A percentile compares a stretch with the other conserved stretches of the same genome.
These are phyloP conservation scores for Drosophila falleni DNA, from an alignment of 2,888 invertebrate species.

Conservation along the genomic window DNA sequence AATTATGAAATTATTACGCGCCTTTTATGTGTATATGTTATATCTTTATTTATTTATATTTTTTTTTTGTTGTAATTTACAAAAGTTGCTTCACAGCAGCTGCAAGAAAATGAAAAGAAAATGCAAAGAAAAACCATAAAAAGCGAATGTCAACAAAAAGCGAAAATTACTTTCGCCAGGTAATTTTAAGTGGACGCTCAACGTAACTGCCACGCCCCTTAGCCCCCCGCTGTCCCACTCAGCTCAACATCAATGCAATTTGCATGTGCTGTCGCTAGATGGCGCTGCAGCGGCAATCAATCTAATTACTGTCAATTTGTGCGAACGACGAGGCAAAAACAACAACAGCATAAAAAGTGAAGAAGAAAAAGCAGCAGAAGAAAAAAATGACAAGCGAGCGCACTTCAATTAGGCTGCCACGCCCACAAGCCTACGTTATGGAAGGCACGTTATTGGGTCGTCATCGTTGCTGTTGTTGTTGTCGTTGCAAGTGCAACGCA, in stretches of 20 bases:
- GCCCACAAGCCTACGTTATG: constrained; percentile 12
- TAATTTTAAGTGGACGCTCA: constrained; percentile 52
- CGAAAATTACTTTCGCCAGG: constrained; percentile 75
- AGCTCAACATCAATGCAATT: constrained; percentile 39
- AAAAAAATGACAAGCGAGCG: constrained; percentile 21
- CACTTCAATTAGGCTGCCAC: constrained; percentile 62
- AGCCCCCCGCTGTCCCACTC: background rate
- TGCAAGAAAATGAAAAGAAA: constrained; percentile 17
- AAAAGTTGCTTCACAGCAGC: constrained; percentile 6
- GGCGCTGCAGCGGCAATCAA: constrained; percentile 63
- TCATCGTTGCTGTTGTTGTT: constrained; percentile 16
- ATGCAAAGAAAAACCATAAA: constrained; percentile 17
- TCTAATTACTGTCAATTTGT: constrained; percentile 79
- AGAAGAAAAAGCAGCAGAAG: background rate
- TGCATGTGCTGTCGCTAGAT: constrained; percentile 57
- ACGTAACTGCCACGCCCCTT: constrained; percentile 41
- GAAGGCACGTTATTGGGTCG: constrained; percentile 55
- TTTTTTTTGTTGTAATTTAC: constrained; percentile 1
- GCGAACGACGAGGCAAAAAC: constrained; percentile 15
- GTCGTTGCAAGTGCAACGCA: constrained; percentile 61
- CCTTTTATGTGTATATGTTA: constrained; percentile 15
- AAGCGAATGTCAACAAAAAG: constrained; percentile 55
- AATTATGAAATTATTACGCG: constrained; percentile 60
- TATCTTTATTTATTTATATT: background rate
- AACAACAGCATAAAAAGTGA: constrained; percentile 4